Base-by-base conservation (phyloP, 2,113 vertebrate genomes). In the Corynorhinus townsendii region DNA sequence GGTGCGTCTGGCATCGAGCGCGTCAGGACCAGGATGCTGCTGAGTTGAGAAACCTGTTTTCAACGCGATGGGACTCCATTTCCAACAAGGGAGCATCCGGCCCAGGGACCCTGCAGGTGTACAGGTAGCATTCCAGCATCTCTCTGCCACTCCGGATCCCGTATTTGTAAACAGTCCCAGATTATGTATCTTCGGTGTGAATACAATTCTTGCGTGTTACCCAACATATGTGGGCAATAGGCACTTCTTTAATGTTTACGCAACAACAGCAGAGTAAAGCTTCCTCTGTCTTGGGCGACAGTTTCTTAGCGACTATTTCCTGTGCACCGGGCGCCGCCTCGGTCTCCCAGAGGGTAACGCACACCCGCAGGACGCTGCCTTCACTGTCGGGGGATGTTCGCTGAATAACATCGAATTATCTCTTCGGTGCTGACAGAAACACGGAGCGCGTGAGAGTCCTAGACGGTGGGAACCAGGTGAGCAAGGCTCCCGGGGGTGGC, bases 401-500 rank as follows among this genome's bases (percentile, higher is more conserved):
- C 59, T 5, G 5, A 84, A 92, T 43, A 40, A 28, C 89, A 66
- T 73, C 28, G 17, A 59, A 40, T 66, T 40, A n/a, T 30, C 26
- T 73, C 52, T 86, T 84, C 49, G 68, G 52, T 43, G 7, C 56
- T 71, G 40, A 72, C 52, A 93, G 73, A 73, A 92, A 19, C 17
- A 33, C 6, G 5, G 33, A 86, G 54, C 19, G 86, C 56, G 20
- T 20, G 3, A 38, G 85, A 68, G 85, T 11, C 80, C 66, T 28
- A 22, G 35, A n/a, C 71, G 5, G n/a, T 66, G 81, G 71, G 81
- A 68, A 72, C 43, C 0, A 24, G 59, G 4, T 16, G 12, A 28
- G 28, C 28, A 0, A 22, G 49, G 7, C 19, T 9, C 33, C n/a
- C 0, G 3, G 2, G 28, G 52, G 7, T 22, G 33, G 11, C 0